Conservation (phyloP, 2,888 invertebrate species). For the Polylopha cassiicola region DNA sequence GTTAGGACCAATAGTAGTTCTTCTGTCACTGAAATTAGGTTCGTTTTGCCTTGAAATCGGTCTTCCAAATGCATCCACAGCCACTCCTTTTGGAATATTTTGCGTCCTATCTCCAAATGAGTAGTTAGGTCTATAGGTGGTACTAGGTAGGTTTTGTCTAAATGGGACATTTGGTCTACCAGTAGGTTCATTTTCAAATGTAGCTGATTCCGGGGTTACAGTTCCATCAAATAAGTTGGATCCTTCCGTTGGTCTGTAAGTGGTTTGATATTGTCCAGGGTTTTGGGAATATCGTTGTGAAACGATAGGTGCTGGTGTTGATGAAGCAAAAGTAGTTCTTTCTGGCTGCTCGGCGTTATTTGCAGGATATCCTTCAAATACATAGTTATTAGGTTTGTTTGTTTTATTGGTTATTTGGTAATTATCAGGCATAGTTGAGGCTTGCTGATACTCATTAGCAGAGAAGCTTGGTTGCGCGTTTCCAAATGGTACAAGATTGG, state of each 20-base stretch:
- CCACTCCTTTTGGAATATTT: conserved; percentile 15
- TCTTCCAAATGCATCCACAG: conserved; percentile 20
- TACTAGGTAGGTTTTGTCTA: conserved; percentile 24
- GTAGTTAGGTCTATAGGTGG: conserved; percentile 32
- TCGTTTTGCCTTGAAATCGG: conserved; percentile 11
- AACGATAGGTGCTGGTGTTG: conserved; percentile 9
- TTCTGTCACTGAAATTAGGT: conserved; percentile 2
- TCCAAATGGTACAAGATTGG: no score
- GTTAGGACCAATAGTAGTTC: conserved; percentile 2
- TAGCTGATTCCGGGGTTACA: background rate
- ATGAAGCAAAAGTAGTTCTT: conserved; percentile 2
- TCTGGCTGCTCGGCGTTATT: conserved; percentile 1
- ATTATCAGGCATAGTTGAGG: no score
- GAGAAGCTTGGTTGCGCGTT: no score
- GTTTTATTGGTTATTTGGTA: no score
- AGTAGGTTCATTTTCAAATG: conserved; percentile 10
- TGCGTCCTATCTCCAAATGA: conserved; percentile 19
- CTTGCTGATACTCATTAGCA: no score
- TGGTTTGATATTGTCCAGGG: conserved; percentile 5
- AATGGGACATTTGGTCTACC: conserved; percentile 1
- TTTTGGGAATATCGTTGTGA: background rate
- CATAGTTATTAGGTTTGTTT: conserved; percentile 5
- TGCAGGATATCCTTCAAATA: conserved; percentile 2
- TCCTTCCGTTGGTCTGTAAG: background rate
- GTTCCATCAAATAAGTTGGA: background rate